phyloP scores from a whole-genome alignment of 2,113 vertebrate species.

The Redunca redunca region DNA sequence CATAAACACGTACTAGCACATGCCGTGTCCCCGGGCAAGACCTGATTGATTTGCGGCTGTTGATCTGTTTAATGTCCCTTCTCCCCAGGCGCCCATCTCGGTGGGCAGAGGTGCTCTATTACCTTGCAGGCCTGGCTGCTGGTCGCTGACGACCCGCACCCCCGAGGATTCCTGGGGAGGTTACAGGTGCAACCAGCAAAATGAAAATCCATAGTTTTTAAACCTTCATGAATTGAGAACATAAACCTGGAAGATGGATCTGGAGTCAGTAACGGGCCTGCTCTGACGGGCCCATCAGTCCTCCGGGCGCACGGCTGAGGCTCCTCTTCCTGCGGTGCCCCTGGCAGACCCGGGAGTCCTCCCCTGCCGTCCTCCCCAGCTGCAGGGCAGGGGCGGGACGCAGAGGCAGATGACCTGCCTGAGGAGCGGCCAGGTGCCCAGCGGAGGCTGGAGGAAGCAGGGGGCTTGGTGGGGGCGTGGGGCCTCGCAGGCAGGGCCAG shows the following conservation, averaged over 20 bases:
- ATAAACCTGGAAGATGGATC: slow-evolving; percentile 59
- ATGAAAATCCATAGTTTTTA: slow-evolving; percentile 71
- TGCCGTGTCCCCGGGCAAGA: background rate
- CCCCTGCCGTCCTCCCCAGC: fast-evolving
- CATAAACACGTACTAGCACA: background rate
- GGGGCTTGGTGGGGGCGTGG: background rate
- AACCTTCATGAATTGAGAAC: slow-evolving; percentile 71
- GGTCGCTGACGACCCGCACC: background rate
- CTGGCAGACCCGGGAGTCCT: fast-evolving
- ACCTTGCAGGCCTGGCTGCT: background rate
- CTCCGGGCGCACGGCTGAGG: background rate
- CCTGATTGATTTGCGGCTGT: slow-evolving; percentile 51
- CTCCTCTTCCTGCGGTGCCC: background rate
- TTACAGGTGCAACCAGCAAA: slow-evolving; percentile 64
- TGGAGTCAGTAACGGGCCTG: slow-evolving; percentile 24
- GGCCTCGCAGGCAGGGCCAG: background rate
- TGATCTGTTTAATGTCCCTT: slow-evolving; percentile 51
- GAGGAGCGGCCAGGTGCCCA: fast-evolving
- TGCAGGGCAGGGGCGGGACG: background rate
- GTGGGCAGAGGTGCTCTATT: slow-evolving; percentile 29
- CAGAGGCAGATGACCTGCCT: background rate
- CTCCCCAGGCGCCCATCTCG: slow-evolving; percentile 25
- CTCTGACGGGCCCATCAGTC: background rate
- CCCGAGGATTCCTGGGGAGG: slow-evolving; percentile 34
- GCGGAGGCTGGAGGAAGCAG: background rate